A percentile compares a stretch with the other conserved stretches of the same genome.
phyloP scores from a whole-genome alignment of 2,888 invertebrate genomes.

The Steinernema hermaphroditum region DNA sequence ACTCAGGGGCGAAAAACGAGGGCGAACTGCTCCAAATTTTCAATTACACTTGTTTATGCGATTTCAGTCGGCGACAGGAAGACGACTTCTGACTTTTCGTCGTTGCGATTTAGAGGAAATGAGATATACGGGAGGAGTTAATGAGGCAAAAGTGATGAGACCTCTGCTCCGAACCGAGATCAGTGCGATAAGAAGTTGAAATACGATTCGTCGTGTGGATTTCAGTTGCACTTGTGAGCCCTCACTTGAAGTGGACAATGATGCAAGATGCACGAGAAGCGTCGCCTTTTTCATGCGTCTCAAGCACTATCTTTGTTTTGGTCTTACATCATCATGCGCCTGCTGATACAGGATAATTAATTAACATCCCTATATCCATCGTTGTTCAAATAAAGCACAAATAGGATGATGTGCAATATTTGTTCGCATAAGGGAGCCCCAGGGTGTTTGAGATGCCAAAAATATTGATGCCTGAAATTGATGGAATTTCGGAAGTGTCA shows the following conservation, averaged over 20 bases:
- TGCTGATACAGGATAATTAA: constrained; percentile 23
- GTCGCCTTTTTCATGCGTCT: too few relatives aligned
- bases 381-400: background rate
- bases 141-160: constrained; percentile 15
- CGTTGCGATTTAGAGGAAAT: constrained; percentile 17
- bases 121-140: constrained; percentile 12
- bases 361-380: background rate
- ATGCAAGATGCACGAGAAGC: too few relatives aligned
- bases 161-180: background rate
- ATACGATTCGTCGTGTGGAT: constrained; percentile 6
- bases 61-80: constrained; percentile 15
- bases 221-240: background rate
- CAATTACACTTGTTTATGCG: constrained; percentile 30
- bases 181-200: background rate
- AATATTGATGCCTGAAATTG: too few relatives aligned
- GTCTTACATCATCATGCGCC: background rate
- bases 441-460: too few relatives aligned
- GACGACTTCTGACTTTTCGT: constrained; percentile 1
- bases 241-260: too few relatives aligned
- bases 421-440: too few relatives aligned
- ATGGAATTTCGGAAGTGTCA: too few relatives aligned
- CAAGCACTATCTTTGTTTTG: too few relatives aligned
- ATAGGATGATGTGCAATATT: too few relatives aligned
- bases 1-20: background rate
- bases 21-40: constrained; percentile 18